Evolutionary conservation across 1,140 invertebrate genomes (phyloP), one percentile per base, ranked within the genome.

Genomic region (Calephelis nemesis): DNA sequence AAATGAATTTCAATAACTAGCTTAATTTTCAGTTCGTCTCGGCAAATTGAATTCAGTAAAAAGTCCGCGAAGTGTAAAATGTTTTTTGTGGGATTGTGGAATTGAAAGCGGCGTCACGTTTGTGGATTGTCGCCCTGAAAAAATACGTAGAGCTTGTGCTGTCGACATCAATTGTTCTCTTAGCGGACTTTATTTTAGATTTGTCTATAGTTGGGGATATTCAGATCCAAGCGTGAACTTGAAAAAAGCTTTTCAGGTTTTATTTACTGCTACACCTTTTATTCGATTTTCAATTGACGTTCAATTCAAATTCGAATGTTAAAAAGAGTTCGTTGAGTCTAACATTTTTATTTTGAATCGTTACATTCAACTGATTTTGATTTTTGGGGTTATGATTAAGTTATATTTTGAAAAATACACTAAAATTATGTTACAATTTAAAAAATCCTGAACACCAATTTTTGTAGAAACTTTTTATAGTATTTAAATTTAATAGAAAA

Each of bases 41-140:
- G 52, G 62, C 50, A 62, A 74, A 74, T 74, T 74, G 58, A 66
- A 71, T 71, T 67, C 62, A 58, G 54, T 62, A 74, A 68, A 71
- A 71, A 74, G 66, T 65, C 60, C 49, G 62, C 13, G 13, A 60
- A 69, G 50, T 75, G 62, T 68, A 66, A 74, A 75, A 75, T 65
- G 66, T 75, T 76, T 74, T 70, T 62, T 76, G 63, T 69, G 48
- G 9, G 47, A 75, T 54, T 54, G 68, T 62, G 67, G 71, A 74
- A 73, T 70, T 74, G 67, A 70, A 73, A 72, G 69, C 65, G 62
- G 47, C 68, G 68, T 75, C 69, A 71, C 75, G 69, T 71, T 52
- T 48, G 48, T 47, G 45, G 47, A 63, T 62, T 64, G 68, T 70
- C 67, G 72, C 64, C 60, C 60, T 40, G 49, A 42, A 62, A 69